phyloP scores from a whole-genome alignment of 2,113 vertebrate genomes.

The Platycercus adscitus region DNA sequence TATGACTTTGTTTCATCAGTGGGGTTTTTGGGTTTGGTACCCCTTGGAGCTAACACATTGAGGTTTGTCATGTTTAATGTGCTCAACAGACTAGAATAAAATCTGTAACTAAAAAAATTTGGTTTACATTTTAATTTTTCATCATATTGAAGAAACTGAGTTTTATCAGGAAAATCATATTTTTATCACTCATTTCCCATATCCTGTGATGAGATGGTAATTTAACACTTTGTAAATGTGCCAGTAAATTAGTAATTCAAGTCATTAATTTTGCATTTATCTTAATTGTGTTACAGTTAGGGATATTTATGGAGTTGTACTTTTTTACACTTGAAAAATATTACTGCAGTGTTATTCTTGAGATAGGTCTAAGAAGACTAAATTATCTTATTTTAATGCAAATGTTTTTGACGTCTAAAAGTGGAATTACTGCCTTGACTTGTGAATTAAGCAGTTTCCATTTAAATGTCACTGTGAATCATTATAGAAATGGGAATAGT shows the following conservation, averaged over 20 bases:
- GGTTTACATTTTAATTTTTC: not conserved
- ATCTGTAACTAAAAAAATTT: not conserved
- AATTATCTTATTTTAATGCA: not conserved
- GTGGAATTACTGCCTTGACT: not conserved
- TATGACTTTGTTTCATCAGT: not conserved
- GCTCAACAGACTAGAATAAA: not conserved
- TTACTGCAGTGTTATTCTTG: not conserved
- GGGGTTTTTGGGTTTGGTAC: not conserved
- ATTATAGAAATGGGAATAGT: not conserved
- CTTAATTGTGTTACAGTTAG: constrained; percentile 1
- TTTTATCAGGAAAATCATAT: not conserved
- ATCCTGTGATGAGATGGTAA: not conserved
- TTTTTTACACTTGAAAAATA: not conserved
- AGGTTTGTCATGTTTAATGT: not conserved
- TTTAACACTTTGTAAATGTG: constrained; percentile 18
- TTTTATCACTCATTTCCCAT: not conserved
- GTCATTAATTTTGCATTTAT: constrained; percentile 38
- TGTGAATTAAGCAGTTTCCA: not conserved
- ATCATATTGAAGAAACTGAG: not conserved
- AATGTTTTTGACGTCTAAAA: constrained; percentile 37
- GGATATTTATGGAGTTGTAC: not conserved
- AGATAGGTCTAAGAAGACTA: not conserved
- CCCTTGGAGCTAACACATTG: not conserved
- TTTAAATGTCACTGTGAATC: constrained; percentile 4
- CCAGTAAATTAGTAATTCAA: constrained; percentile 35